Percentiles rank a stretch among this genome's conserved stretches.
Conservation (phyloP, 1,140 invertebrate species). For the Drosophila jambulina region DNA sequence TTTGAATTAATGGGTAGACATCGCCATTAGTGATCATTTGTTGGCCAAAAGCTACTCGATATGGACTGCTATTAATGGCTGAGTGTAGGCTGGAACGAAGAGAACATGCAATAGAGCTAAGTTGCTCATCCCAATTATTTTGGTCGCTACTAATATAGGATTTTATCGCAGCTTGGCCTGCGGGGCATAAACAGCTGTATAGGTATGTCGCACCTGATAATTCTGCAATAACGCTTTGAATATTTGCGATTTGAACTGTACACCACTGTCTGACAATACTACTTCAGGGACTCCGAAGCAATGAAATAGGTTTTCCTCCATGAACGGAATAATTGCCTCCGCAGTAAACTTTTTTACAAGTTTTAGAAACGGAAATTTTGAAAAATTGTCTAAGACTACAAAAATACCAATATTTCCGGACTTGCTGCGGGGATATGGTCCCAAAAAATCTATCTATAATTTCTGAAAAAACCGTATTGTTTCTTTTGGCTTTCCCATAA, state of each 20-base stretch:
- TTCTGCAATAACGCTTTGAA: constrained; percentile 2
- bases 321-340: background rate
- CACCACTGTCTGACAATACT: background rate
- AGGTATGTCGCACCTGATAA: constrained; percentile 5
- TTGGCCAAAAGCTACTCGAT: constrained; percentile 1
- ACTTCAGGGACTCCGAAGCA: constrained; percentile 5
- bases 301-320: background rate
- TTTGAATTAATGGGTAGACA: background rate
- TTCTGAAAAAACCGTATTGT: too few species aligned
- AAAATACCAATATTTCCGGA: constrained; percentile 5
- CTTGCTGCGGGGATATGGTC: background rate
- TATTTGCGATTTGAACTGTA: background rate
- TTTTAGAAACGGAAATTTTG: too few species aligned
- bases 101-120: background rate
- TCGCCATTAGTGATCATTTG: constrained; percentile 2
- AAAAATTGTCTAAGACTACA: too few species aligned
- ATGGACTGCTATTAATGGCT: constrained; percentile 8
- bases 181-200: constrained; percentile 19
- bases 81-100: background rate
- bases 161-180: background rate
- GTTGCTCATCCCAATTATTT: constrained; percentile 14
- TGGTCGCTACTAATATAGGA: constrained; percentile 9
- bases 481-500: too few species aligned
- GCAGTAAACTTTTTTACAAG: background rate
- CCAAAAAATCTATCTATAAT: too few species aligned